Percentiles rank a stretch among this genome's conserved stretches.
Evolutionary conservation across 1,140 invertebrate species (phyloP).

Genomic region (Charaxes varanes): DNA sequence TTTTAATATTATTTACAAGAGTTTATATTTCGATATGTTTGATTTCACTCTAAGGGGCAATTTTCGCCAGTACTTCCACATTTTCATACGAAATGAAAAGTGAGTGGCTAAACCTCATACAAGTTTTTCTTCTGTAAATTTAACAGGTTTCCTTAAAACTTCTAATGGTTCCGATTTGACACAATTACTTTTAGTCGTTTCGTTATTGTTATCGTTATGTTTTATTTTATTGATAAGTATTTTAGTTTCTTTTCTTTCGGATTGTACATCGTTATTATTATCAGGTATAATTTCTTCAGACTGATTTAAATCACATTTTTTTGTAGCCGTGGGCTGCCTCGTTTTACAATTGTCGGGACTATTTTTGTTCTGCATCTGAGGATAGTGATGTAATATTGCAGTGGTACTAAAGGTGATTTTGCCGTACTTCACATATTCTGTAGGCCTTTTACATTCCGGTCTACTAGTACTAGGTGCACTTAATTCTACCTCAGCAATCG

Average conservation of each 20-base stretch:
- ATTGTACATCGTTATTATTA: slow-evolving; percentile 46
- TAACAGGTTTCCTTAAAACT: slow-evolving; percentile 44
- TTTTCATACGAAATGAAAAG: slow-evolving; percentile 46
- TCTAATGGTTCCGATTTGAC: slow-evolving; percentile 33
- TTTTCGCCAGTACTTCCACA: slow-evolving; percentile 40
- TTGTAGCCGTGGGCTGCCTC: slow-evolving; percentile 17
- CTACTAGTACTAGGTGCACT: slow-evolving; percentile 53
- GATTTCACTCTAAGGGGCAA: slow-evolving; percentile 35
- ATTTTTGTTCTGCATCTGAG: slow-evolving; percentile 49
- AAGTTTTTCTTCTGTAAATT: slow-evolving; percentile 66
- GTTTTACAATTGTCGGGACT: slow-evolving; percentile 20
- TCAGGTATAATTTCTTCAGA: slow-evolving; percentile 28
- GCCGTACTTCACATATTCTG: slow-evolving; percentile 55
- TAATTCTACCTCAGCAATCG: slow-evolving; percentile 32
- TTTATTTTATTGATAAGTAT: slow-evolving; percentile 26
- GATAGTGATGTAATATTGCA: slow-evolving; percentile 65
- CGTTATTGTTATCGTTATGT: slow-evolving; percentile 52
- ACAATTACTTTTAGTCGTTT: slow-evolving; percentile 25
- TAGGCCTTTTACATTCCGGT: slow-evolving; percentile 33
- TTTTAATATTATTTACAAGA: slow-evolving; percentile 50
- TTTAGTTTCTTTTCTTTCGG: slow-evolving; percentile 31
- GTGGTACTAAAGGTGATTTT: slow-evolving; percentile 68
- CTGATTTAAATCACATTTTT: slow-evolving; percentile 47
- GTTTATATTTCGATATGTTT: slow-evolving; percentile 57
- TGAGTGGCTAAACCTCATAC: slow-evolving; percentile 58